A percentile compares a stretch with the other conserved stretches of the same genome.
These are phyloP conservation scores for Coelinius sp. DNA, from an alignment of 2,888 invertebrate species.

Conservation along the genomic window DNA sequence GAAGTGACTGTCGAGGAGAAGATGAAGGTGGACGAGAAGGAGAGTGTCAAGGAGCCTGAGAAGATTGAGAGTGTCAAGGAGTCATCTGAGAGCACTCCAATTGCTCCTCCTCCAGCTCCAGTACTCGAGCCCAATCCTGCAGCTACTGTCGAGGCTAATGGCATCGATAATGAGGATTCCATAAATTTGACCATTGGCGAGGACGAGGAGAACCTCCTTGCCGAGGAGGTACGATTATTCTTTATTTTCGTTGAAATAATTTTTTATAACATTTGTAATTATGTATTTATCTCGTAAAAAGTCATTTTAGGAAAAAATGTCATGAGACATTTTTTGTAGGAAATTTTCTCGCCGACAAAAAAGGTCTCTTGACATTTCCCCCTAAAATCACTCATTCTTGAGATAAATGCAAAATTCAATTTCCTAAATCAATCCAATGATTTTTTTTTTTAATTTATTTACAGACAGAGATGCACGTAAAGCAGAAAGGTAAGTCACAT, in stretches of 20 bases:
- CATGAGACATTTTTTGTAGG: too few relatives aligned
- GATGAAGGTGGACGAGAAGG: not conserved
- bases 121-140: conserved; percentile 18
- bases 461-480: conserved; percentile 67
- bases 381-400: too few relatives aligned
- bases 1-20: not conserved
- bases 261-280: too few relatives aligned
- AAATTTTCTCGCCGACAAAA: too few relatives aligned
- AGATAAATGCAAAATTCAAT: too few relatives aligned
- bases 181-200: conserved; percentile 86
- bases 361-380: too few relatives aligned
- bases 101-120: conserved; percentile 20
- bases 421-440: too few relatives aligned
- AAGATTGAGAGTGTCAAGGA: conserved; percentile 35
- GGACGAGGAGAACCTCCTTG: conserved; percentile 82
- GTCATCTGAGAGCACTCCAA: conserved; percentile 25
- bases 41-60: not conserved
- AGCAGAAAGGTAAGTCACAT: conserved; percentile 67
- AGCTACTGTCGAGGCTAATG: conserved; percentile 72
- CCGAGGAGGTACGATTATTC: conserved; percentile 78
- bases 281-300: too few relatives aligned
- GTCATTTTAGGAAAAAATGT: too few relatives aligned
- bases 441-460: too few relatives aligned
- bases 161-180: conserved; percentile 83
- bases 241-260: not conserved